These are phyloP conservation scores for Ormia ochracea DNA, from an alignment of 2,888 invertebrate species.

Conservation along the genomic window DNA sequence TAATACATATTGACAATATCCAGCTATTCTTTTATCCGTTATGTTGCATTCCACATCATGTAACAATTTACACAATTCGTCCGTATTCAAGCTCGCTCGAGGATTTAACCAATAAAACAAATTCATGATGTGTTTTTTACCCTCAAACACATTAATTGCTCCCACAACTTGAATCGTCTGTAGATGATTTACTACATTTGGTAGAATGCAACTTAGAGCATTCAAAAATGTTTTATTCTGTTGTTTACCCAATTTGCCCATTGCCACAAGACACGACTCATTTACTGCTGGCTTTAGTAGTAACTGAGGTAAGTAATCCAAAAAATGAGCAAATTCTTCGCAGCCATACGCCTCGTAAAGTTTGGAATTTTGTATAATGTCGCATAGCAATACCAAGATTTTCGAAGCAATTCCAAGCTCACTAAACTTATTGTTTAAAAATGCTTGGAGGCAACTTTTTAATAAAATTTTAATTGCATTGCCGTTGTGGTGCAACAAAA, in stretches of 20 bases:
- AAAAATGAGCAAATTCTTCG: constrained; percentile 78
- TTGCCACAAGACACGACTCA: constrained; percentile 78
- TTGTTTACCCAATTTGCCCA: constrained; percentile 80
- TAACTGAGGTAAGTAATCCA: constrained; percentile 79
- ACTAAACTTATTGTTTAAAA: constrained; percentile 67
- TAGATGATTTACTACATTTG: constrained; percentile 77
- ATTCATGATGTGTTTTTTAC: constrained; percentile 79
- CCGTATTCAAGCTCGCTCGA: constrained; percentile 3
- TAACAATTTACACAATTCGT: constrained; percentile 29
- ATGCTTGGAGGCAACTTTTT: constrained; percentile 67
- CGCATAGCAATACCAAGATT: constrained; percentile 77
- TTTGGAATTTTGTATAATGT: constrained; percentile 76
- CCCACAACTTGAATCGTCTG: constrained; percentile 73
- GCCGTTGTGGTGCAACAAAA: constrained; percentile 63
- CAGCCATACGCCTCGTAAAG: constrained; percentile 72
- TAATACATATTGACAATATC: constrained; percentile 70
- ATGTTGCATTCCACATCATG: constrained; percentile 26
- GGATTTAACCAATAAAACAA: constrained; percentile 78
- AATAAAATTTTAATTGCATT: constrained; percentile 70
- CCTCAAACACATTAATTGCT: constrained; percentile 73
- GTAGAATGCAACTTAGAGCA: constrained; percentile 77
- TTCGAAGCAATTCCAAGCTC: constrained; percentile 71
- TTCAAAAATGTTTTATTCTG: constrained; percentile 78
- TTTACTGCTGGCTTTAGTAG: constrained; percentile 78
- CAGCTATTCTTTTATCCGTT: constrained; percentile 67